phyloP scores from a whole-genome alignment of 2,797 vertebrate species.

The Podarcis siculus region DNA sequence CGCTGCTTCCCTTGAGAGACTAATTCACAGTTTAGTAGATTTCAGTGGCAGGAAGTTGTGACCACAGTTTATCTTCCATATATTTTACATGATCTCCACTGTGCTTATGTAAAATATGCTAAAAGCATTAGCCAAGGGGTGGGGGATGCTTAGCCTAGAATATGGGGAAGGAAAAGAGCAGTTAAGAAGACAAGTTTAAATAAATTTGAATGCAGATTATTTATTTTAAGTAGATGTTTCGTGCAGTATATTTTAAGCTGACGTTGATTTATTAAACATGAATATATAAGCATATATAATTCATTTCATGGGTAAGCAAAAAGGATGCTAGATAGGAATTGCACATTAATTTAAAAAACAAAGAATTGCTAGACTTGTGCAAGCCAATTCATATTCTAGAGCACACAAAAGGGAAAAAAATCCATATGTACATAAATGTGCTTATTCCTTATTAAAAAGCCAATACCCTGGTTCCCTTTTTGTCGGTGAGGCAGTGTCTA shows the following conservation, averaged over 20 bases:
- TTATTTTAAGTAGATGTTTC: constrained; percentile 5
- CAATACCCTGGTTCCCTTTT: neutral
- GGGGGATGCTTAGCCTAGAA: neutral
- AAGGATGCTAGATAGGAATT: neutral
- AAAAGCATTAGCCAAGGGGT: constrained; percentile 6
- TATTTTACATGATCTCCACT: constrained; percentile 36
- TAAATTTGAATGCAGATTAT: constrained; percentile 16
- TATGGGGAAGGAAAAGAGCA: neutral
- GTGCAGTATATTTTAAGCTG: constrained; percentile 14
- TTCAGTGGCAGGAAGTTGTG: constrained; percentile 55
- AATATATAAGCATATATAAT: constrained; percentile 18
- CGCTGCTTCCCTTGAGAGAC: constrained; percentile 57
- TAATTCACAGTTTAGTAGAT: constrained; percentile 46
- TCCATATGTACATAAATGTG: neutral
- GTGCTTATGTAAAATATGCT: constrained; percentile 10
- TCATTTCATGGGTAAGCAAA: neutral
- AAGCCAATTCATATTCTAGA: constrained; percentile 3
- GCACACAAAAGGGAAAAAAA: neutral
- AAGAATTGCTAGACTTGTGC: neutral
- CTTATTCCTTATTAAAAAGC: neutral
- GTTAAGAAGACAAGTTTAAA: neutral
- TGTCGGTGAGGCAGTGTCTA: neutral
- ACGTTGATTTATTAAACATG: constrained; percentile 2
- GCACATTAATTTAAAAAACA: neutral
- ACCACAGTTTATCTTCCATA: constrained; percentile 55